Evolutionary conservation across 2,797 vertebrate genomes (phyloP), one percentile per base, ranked within the genome.

Genomic region (Nannoperca australis): DNA sequence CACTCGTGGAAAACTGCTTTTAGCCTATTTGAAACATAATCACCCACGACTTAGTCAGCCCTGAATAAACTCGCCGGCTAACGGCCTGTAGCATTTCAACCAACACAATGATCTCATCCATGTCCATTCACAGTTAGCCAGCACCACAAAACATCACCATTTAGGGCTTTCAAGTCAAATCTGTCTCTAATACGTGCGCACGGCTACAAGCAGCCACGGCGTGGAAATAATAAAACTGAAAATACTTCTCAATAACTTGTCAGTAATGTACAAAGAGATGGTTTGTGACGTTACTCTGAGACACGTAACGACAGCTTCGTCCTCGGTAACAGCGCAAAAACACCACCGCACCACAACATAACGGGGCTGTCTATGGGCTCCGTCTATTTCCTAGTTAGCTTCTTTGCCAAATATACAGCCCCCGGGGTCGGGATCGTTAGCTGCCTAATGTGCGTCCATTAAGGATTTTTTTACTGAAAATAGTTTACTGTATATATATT

Each of bases 311-410:
- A 7, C 7, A 3, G 1, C 5, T 3, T 15, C 1, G 1, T 55
- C 18, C 10, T 47, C 69, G 34, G 51, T 40, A 45, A 6, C 24
- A 40, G 20, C 56, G n/a, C 0, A 17, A 73, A 65, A 82, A 86
- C 56, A 82, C 79, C 78, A 84, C 70, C 15, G 2, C 64, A 7
- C 9, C 34, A 22, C 54, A 66, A 81, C 60, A 91, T 91, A 92
- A 90, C 90, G 85, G 90, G 71, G 70, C 56, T 1, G 6, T 8
- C 27, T 7, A 9, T 22, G 77, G 92, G 89, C 74, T 76, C 62
- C 83, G 86, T 84, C 91, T 93, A 92, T 7, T 71, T 30, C 0
- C 85, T 27, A 10, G 66, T 2, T n/a, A 36, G 3, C 51, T 11
- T 30, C 27, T 14, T 56, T 50, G 3, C 54, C 27, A 51, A n/a